Evolutionary conservation across 2,797 vertebrate species (phyloP), one percentile per base, ranked within the genome.

Genomic region (Coilia nasus): DNA sequence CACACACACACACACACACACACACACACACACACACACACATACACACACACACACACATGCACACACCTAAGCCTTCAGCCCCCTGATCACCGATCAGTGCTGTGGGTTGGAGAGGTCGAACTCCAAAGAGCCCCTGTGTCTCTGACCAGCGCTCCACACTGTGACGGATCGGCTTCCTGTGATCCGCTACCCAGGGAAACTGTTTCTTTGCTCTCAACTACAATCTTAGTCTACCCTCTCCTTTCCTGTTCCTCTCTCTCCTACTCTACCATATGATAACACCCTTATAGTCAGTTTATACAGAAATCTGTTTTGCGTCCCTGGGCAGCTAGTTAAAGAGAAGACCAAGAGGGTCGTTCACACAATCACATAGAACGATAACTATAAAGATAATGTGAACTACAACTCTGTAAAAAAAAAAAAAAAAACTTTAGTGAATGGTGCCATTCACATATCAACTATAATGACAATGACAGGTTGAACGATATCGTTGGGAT

Each of bases 21-120:
- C 23, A 67, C 62, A 67, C 62, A 67, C 64, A 71, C 25, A 28
- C 64, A 71, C 25, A 71, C 25, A 71, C 64, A 67, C 64, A 71
- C 64, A 71, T 23, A 71, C 64, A 71, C 64, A 71, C 25, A 31
- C 64, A 62, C 59, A 62, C 59, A 62, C 59, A 62, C 59, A 62
- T 19, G n/a, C 59, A 62, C 59, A 62, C 62, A 67, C 59, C 21
- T n/a, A n/a, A 19, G 21, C 59, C 1, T n/a, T 7, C 67, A 75
- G 64, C 67, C 15, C 15, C 67, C 67, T 41, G 31, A 41, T 75
- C 67, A 7, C 12, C 31, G 25, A 71, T 71, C 31, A 41, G 31
- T 75, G 15, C 67, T 7, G 15, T 9, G 31, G 28, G 67, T 41
- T 7, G 31, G 67, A 75, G 31, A 75, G 67, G 67, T 75, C 28